Evolutionary conservation across 2,888 invertebrate genomes (phyloP), one percentile per base, ranked within the genome.

Genomic region (Macrosiphum euphorbiae): DNA sequence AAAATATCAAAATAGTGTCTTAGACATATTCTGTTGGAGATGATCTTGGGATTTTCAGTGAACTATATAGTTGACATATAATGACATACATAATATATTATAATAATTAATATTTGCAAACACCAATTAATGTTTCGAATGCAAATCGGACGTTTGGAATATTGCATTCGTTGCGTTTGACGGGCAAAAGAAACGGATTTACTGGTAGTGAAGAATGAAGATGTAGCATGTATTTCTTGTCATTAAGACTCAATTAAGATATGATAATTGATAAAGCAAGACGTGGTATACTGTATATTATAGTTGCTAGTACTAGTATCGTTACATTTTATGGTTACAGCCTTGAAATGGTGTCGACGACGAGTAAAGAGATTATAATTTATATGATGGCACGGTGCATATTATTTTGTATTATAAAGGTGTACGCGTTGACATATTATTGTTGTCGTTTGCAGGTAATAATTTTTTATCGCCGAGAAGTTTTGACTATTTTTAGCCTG

Each of bases 401-500:
- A 85, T 44, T 85, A 44, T 85, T 44, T n/a, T 86, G n/a, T 44
- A 86, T 16, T 47, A 86, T 85, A 44, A 44, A 85, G 44, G 85
- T 85, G 44, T 85, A 88, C 41, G 55, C 88, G 55, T 88, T 52
- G 35, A 41, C 35, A 55, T 89, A 28, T 16, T 89, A 55, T 89
- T 41, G 26, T 26, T 58, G 44, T 89, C 89, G 61, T 44, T 61
- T 41, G 44, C 58, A 41, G 44, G 58, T 58, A 58, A 89, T 89
- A 58, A 28, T 58, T 44, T 58, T 44, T 58, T 55, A 28, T 89
- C 28, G 16, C 10, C 87, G 35, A n/a, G 50, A 28, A 61, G 89
- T 86, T 89, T 89, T 89, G 58, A 89, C 89, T 89, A 89, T 89
- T 89, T 61, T 89, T 61, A 61, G 44, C 44, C 44, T 41, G 89